Base-by-base conservation (phyloP, 1,140 invertebrate genomes). In the Phocides pigmalion region DNA sequence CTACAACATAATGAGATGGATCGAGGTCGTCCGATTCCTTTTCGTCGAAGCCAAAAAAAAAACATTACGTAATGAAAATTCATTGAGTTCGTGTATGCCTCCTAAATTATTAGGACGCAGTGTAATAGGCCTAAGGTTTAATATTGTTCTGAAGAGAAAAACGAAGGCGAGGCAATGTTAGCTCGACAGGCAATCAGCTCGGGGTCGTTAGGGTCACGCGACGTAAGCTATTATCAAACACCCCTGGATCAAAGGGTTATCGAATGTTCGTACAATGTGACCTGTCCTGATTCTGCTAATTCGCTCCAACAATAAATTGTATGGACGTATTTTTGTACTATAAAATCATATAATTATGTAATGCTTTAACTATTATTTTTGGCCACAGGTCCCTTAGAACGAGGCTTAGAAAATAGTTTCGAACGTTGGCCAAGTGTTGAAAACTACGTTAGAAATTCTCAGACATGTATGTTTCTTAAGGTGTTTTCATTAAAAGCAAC, bases 151-250 rank as follows among this genome's bases (percentile, higher is more conserved):
- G 56, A 59, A 59, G 25, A 58, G 25, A 46, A 32, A 54, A 54
- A 54, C 22, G 20, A 28, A 58, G 41, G 15, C 41, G 41, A 58
- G 54, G 39, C 54, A 28, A 46, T 32, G 39, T 44, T 28, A 20
- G 19, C 22, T 35, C 54, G 56, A 35, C 25, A 47, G 56, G 42
- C 62, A 64, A 64, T 64, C 62, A 58, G 35, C 14, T 37, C 42
- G 42, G 22, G 62, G 51, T 64, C 35, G 51, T 54, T 64, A 64
- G 25, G 62, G 50, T 64, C 50, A 64, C 62, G 62, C 62, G 41
- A 59, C 25, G 25, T 15, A 19, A 22, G 41, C 41, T 16, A 59
- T 59, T 59, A 46, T 59, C 42, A 59, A 46, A 35, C 42, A 46
- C 41, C 41, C 54, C n/a, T 59, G 41, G 41, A 59, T 59, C 41